Conservation (phyloP, 1,140 invertebrate species). For the Lepidostoma basale region DNA sequence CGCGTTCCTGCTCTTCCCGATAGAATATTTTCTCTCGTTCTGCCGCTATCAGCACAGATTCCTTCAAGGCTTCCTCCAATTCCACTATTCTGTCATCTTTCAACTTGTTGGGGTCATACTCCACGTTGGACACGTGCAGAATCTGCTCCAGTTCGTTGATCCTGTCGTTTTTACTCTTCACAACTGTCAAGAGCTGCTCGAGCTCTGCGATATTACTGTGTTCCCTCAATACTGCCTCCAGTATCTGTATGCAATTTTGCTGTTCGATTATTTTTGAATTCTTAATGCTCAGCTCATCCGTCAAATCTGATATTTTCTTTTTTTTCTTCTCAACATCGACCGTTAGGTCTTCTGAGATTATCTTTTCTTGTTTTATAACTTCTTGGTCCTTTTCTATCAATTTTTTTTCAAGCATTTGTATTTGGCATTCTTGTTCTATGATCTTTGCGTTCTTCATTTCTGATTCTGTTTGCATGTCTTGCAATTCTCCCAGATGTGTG, state of each 20-base stretch:
- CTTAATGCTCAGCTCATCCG: constrained; percentile 58
- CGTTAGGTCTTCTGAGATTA: constrained; percentile 32
- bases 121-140: constrained; percentile 49
- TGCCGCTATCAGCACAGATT: constrained; percentile 68
- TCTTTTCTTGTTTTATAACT: constrained; percentile 45
- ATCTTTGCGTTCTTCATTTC: constrained; percentile 32
- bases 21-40: constrained; percentile 69
- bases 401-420: constrained; percentile 30
- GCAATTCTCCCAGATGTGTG: constrained; percentile 17
- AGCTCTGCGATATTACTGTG: constrained; percentile 64
- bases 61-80: constrained; percentile 78
- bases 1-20: constrained; percentile 64
- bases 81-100: constrained; percentile 71
- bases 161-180: constrained; percentile 62
- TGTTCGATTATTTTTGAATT: constrained; percentile 63
- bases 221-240: constrained; percentile 61
- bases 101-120: constrained; percentile 49
- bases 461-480: constrained; percentile 28
- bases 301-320: constrained; percentile 56
- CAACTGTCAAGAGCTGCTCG: constrained; percentile 58
- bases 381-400: constrained; percentile 33
- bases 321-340: constrained; percentile 50
- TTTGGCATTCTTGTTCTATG: constrained; percentile 36
- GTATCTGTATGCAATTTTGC: constrained; percentile 61
- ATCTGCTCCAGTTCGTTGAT: constrained; percentile 60